phyloP scores from a whole-genome alignment of 2,113 vertebrate species.

The Lates calcarifer region DNA sequence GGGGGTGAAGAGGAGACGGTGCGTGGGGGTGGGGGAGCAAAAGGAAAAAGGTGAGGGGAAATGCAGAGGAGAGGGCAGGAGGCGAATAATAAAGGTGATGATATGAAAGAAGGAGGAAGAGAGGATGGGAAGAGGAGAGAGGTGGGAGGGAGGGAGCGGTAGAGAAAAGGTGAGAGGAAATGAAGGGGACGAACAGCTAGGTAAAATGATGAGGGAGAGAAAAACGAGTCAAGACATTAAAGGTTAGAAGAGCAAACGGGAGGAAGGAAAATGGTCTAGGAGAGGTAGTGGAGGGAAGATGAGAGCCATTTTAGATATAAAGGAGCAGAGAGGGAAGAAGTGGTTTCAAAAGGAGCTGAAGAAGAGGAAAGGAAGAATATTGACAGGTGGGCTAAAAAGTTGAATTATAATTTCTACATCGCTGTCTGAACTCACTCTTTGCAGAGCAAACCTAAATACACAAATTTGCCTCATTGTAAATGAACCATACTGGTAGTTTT shows the following conservation, averaged over 20 bases:
- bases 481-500: neutral
- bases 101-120: conserved; percentile 19
- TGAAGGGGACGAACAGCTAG: neutral
- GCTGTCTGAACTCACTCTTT: neutral
- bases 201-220: neutral
- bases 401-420: conserved; percentile 3
- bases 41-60: conserved; percentile 35
- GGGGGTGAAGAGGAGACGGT: neutral
- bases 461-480: conserved; percentile 20
- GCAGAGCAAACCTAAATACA: conserved; percentile 3
- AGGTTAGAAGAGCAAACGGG: conserved; percentile 33
- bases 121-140: conserved; percentile 18
- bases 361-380: neutral
- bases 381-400: neutral
- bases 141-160: conserved; percentile 10
- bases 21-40: neutral
- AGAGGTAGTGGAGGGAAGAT: conserved; percentile 15
- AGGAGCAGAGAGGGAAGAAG: conserved; percentile 9
- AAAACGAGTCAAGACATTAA: conserved; percentile 15
- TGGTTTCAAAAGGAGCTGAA: neutral
- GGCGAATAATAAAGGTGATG: conserved; percentile 10
- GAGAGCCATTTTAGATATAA: conserved; percentile 22
- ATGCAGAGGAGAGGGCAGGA: conserved; percentile 30
- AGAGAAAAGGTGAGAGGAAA: conserved; percentile 44
- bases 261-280: neutral